Evolutionary conservation across 2,888 invertebrate genomes (phyloP), one percentile per base, ranked within the genome.

Genomic region (Pogonocherus hispidulus): DNA sequence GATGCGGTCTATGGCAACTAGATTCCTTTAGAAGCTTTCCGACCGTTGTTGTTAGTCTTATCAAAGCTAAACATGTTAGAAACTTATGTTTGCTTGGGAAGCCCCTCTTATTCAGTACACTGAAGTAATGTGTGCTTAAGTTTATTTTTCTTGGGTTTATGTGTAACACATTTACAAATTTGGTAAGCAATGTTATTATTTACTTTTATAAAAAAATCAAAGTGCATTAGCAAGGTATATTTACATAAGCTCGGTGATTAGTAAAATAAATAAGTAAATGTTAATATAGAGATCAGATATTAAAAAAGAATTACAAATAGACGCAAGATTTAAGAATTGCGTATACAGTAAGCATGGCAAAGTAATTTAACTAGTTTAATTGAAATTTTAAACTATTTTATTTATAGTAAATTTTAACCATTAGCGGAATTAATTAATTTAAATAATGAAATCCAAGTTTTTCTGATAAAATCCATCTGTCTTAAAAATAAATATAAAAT

Each of bases 51-150:
- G 51, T 49, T 56, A 20, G 32, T 49, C 46, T 67, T 67, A 67
- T 67, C 67, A 67, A 63, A 56, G 14, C 56, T 52, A 67, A 67
- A 67, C 67, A 67, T 19, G 51, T 27, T 62, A 57, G 63, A 51
- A 59, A 59, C 11, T 32, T 19, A 14, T 59, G 59, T 47, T 46
- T 59, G 59, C 32, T 59, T 59, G 18, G 59, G 23, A 47, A 47
- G 20, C 59, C 32, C 3, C 19, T 59, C 41, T 8, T 32, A 41
- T 41, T 47, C 20, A 49, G 32, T 47, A 19, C 47, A 47, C 59
- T 16, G 19, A 32, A 27, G 47, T 59, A 11, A 32, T 55, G 57
- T 57, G 57, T 44, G 23, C 46, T 41, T 18, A 35, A 27, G 59
- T 59, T 59, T 59, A 19, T 47, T 59, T 49, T 47, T 44, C 19